Conservation (phyloP, 1,140 invertebrate genomes). For the Drosophila busckii region DNA sequence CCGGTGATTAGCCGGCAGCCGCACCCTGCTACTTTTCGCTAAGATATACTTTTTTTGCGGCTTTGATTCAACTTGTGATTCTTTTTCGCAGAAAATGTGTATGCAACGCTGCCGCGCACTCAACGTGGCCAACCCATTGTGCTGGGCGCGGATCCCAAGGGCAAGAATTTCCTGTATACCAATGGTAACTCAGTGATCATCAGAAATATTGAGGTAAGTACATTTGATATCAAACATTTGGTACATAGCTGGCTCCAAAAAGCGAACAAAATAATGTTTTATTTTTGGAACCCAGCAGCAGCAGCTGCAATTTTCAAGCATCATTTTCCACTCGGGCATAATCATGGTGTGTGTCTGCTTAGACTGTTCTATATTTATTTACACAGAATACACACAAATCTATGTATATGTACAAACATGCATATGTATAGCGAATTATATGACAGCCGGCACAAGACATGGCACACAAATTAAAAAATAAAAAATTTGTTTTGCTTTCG, state of each 20-base stretch:
- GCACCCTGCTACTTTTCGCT: slow-evolving; percentile 41
- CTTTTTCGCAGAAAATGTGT: slow-evolving; percentile 88
- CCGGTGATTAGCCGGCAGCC: slow-evolving; percentile 30
- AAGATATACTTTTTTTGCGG: background rate
- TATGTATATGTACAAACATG: slow-evolving; percentile 4
- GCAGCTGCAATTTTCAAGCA: slow-evolving; percentile 66
- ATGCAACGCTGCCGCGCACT: slow-evolving; percentile 95
- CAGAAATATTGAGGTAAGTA: slow-evolving; percentile 92
- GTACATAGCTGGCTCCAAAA: slow-evolving; percentile 45
- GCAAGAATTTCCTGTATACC: slow-evolving; percentile 97
- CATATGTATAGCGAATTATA: slow-evolving; percentile 28
- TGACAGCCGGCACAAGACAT: slow-evolving; percentile 40
- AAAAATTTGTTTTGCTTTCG: slow-evolving; percentile 16
- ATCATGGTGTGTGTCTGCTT: slow-evolving; percentile 18
- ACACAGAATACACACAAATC: slow-evolving; percentile 17
- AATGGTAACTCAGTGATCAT: slow-evolving; percentile 99
- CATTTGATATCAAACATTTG: slow-evolving; percentile 35
- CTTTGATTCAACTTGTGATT: slow-evolving; percentile 13
- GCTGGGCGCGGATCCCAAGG: slow-evolving; percentile 96
- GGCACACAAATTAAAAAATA: slow-evolving; percentile 9
- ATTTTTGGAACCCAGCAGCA: slow-evolving; percentile 59
- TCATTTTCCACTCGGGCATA: slow-evolving; percentile 42
- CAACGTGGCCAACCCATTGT: slow-evolving; percentile 95
- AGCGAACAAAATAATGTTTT: slow-evolving; percentile 51
- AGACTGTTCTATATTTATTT: slow-evolving; percentile 70